Evolutionary conservation across 53 echinoderm and acorn worm genomes (phyloP).

Genomic region (Echinarachnius parma): DNA sequence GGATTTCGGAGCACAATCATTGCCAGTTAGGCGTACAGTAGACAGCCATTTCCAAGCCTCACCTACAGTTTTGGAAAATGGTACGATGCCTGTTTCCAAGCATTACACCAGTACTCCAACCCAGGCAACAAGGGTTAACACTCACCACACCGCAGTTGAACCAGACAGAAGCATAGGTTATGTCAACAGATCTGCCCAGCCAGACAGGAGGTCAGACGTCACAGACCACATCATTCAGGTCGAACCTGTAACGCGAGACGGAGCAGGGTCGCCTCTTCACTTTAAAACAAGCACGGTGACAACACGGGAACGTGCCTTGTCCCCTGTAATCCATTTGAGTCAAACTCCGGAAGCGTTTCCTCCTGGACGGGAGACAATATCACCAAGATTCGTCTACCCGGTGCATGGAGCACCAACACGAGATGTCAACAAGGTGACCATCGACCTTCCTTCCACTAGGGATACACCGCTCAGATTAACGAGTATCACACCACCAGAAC

Average conservation of each 20-base stretch:
- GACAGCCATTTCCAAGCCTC: constrained; percentile 1
- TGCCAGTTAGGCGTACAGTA: neutral
- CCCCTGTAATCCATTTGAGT: constrained; percentile 15
- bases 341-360: constrained; percentile 29
- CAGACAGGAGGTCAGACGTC: constrained; percentile 35
- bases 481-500: neutral
- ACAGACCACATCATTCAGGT: constrained; percentile 57
- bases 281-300: neutral
- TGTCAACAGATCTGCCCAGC: constrained; percentile 27
- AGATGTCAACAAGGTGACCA: constrained; percentile 18
- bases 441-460: constrained; percentile 11
- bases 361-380: constrained; percentile 41
- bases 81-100: constrained; percentile 2
- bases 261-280: constrained; percentile 50
- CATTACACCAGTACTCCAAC: neutral
- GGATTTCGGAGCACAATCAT: constrained; percentile 47
- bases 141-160: neutral
- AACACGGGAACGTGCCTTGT: constrained; percentile 32
- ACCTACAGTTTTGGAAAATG: neutral
- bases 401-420: neutral
- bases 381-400: neutral
- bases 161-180: constrained; percentile 26
- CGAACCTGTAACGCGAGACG: constrained; percentile 55
- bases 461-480: constrained; percentile 23
- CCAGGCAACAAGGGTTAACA: neutral